phyloP scores from a whole-genome alignment of 53 echinoderm and acorn worm genomes.

The Astropecten irregularis region DNA sequence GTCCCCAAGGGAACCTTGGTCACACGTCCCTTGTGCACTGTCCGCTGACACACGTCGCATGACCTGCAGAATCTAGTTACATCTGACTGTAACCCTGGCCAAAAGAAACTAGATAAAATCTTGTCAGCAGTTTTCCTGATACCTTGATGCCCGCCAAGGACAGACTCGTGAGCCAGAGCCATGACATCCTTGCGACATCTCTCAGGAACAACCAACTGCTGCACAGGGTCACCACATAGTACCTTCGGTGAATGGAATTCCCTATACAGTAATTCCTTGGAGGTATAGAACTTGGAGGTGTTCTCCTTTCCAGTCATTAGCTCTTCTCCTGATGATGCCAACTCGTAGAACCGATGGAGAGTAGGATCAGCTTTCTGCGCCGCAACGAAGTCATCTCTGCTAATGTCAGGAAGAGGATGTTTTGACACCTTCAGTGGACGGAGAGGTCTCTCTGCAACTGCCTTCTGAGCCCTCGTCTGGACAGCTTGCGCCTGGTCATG shows the following conservation, averaged over 20 bases:
- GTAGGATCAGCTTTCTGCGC: constrained; percentile 23
- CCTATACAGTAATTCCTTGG: constrained; percentile 16
- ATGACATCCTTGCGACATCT: constrained; percentile 47
- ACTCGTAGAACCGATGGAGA: constrained; percentile 5
- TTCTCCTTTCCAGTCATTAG: neutral
- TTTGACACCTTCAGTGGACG: neutral
- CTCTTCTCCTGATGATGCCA: neutral
- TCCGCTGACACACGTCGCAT: constrained; percentile 70
- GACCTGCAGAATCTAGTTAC: constrained; percentile 41
- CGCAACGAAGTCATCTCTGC: neutral
- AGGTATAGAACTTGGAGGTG: neutral
- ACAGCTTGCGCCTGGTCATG: constrained; percentile 8
- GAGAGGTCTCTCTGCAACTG: neutral
- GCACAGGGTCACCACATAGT: neutral
- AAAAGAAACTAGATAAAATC: constrained; percentile 38
- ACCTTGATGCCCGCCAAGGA: constrained; percentile 57
- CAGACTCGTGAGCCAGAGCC: constrained; percentile 54
- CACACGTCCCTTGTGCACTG: constrained; percentile 39
- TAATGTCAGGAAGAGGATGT: neutral
- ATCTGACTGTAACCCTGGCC: constrained; percentile 51
- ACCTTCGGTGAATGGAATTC: constrained; percentile 28
- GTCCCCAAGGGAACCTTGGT: constrained; percentile 48
- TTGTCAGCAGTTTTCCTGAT: constrained; percentile 52
- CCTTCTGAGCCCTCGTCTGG: constrained; percentile 17
- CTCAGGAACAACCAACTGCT: constrained; percentile 48